Evolutionary conservation across 2,797 vertebrate genomes (phyloP).

Genomic region (Acomys russatus): DNA sequence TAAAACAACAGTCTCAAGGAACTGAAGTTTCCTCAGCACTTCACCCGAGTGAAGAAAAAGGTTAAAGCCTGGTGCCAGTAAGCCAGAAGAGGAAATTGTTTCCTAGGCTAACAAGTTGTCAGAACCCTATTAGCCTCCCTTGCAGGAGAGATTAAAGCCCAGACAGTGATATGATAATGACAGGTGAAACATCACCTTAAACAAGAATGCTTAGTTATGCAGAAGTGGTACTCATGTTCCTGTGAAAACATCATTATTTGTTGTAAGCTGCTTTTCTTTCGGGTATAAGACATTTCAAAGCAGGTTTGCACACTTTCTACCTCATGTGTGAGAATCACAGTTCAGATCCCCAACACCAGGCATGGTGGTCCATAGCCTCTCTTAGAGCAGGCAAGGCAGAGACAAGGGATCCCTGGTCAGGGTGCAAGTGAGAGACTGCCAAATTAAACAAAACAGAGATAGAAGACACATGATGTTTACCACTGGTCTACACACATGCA

Average conservation of each 20-base stretch:
- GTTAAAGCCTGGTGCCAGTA: background rate
- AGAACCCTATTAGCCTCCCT: background rate
- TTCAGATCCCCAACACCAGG: background rate
- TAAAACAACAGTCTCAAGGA: background rate
- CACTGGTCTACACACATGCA: background rate
- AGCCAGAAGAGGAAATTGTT: background rate
- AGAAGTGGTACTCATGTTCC: background rate
- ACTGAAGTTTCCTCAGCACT: background rate
- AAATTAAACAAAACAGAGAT: background rate
- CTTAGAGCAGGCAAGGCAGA: background rate
- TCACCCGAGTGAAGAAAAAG: background rate
- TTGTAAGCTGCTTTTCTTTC: background rate
- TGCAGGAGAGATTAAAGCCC: background rate
- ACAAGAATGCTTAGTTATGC: background rate
- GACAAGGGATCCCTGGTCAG: background rate
- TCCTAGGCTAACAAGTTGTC: background rate
- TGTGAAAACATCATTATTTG: background rate
- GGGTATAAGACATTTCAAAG: background rate
- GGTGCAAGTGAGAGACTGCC: background rate
- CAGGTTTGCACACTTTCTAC: constrained; percentile 1
- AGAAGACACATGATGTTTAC: background rate
- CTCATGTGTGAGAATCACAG: background rate
- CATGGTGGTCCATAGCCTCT: background rate
- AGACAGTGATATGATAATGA: background rate
- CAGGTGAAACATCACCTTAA: too few species aligned